Percentiles rank a stretch among this genome's conserved stretches.
phyloP scores from a whole-genome alignment of 2,888 invertebrate species.

The Fragum whitleyi region DNA sequence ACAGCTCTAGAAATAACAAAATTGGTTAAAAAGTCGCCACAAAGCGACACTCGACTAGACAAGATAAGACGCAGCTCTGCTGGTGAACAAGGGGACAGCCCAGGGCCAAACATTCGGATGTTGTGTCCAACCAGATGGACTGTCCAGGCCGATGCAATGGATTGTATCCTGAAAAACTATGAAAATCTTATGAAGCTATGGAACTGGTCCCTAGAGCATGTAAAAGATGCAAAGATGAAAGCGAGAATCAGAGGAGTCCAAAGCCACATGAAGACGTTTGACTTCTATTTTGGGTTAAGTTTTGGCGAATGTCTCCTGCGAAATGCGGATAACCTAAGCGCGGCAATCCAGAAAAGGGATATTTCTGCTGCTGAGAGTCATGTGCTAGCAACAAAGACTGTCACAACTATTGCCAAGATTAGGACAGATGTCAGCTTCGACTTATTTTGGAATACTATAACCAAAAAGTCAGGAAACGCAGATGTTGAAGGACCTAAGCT shows the following conservation, averaged over 20 bases:
- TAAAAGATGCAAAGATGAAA: conserved; percentile 32
- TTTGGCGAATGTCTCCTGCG: neutral
- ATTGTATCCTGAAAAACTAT: conserved; percentile 28
- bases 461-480: neutral
- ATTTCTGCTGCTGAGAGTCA: no score
- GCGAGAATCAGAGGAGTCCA: conserved; percentile 37
- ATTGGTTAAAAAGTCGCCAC: conserved; percentile 60
- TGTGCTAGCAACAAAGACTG: no score
- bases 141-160: conserved; percentile 35
- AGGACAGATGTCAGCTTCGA: no score
- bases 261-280: conserved; percentile 37
- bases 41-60: conserved; percentile 47
- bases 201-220: conserved; percentile 6
- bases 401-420: no score
- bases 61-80: conserved; percentile 38
- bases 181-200: conserved; percentile 6
- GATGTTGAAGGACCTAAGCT: conserved; percentile 43
- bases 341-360: neutral
- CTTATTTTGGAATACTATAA: conserved; percentile 13
- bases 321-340: neutral
- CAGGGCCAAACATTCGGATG: conserved; percentile 41
- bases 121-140: conserved; percentile 54
- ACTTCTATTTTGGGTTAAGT: conserved; percentile 36
- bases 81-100: conserved; percentile 15
- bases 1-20: conserved; percentile 57